Percentiles rank a stretch among this genome's conserved stretches.
Evolutionary conservation across 2,888 invertebrate species (phyloP).

Genomic region (Loripinus fragilis): DNA sequence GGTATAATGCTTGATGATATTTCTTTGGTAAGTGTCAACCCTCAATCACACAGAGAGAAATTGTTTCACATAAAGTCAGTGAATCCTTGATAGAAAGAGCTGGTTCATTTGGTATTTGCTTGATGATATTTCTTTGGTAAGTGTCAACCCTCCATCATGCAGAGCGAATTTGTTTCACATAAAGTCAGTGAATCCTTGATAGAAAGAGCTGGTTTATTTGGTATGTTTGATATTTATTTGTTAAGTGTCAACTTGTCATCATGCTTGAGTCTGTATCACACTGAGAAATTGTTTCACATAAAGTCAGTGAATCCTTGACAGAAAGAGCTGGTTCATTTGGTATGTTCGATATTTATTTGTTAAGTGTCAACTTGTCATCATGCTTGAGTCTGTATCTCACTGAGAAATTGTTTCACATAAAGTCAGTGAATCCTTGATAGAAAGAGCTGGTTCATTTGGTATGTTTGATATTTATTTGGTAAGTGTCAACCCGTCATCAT

Average conservation of each 20-base stretch:
- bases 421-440: slow-evolving; percentile 95
- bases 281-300: slow-evolving; percentile 95
- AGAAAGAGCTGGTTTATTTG: slow-evolving; percentile 96
- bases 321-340: slow-evolving; percentile 98
- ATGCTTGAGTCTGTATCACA: too few relatives aligned
- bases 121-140: slow-evolving; percentile 98
- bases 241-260: too few relatives aligned
- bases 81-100: slow-evolving; percentile 97
- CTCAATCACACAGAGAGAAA: slow-evolving; percentile 99
- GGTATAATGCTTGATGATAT: slow-evolving; percentile 99
- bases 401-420: slow-evolving; percentile 96
- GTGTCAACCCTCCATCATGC: too few relatives aligned
- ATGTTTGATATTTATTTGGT: slow-evolving; percentile 99
- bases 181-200: slow-evolving; percentile 95
- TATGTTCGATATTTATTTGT: slow-evolving; percentile 98
- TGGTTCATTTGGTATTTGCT: slow-evolving; percentile 96
- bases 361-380: too few relatives aligned
- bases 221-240: slow-evolving; percentile 99
- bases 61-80: slow-evolving; percentile 94
- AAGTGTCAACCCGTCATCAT: too few relatives aligned
- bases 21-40: slow-evolving; percentile 91
- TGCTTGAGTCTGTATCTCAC: too few relatives aligned
- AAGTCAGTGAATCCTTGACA: slow-evolving; percentile 95
- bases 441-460: slow-evolving; percentile 97
- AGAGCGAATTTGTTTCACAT: slow-evolving; percentile 95